Evolutionary conservation across 2,888 invertebrate genomes (phyloP), one percentile per base, ranked within the genome.

Genomic region (Archaeoteleia sp.): DNA sequence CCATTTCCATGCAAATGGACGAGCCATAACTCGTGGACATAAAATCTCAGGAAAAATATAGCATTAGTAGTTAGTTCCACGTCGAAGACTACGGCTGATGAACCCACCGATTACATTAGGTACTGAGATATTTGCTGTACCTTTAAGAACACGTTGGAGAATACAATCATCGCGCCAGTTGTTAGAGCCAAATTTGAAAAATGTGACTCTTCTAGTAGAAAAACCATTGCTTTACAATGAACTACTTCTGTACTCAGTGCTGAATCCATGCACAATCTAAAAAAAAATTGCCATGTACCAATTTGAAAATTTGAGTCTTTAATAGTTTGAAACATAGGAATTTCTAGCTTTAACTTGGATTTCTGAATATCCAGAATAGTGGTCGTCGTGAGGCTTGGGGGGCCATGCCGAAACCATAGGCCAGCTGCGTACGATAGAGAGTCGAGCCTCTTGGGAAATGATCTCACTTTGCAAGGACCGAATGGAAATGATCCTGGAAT

Each of bases 51-150:
- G 60, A 79, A 79, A 80, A 78, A 78, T 75, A 74, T 74, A 74
- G 77, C 78, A 80, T 79, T 80, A 78, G 82, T 82, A 83, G 84
- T 84, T 84, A 84, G 84, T 84, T 84, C 83, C 83, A 78, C 76
- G 69, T 74, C 66, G 78, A 66, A 63, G 78, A 72, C 62, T 74
- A 73, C 77, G 73, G 67, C 74, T 78, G 78, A 80, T 77, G 78
- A 79, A 78, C 73, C 73, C 75, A 60, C 61, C 74, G 76, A 79
- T 78, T 79, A 74, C 78, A 79, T 79, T 78, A 73, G 72, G 73
- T 77, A 80, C 78, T 77, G 74, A 77, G 71, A 78, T 77, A 63
- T 67, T 61, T 55, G 43, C 46, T 53, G 40, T 60, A 51, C 14
- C 39, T 58, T 54, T 45, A 60, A 63, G 32, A 43, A 58, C 55